Conservation (phyloP, 2,888 invertebrate genomes). For the Lepas anatifera region DNA sequence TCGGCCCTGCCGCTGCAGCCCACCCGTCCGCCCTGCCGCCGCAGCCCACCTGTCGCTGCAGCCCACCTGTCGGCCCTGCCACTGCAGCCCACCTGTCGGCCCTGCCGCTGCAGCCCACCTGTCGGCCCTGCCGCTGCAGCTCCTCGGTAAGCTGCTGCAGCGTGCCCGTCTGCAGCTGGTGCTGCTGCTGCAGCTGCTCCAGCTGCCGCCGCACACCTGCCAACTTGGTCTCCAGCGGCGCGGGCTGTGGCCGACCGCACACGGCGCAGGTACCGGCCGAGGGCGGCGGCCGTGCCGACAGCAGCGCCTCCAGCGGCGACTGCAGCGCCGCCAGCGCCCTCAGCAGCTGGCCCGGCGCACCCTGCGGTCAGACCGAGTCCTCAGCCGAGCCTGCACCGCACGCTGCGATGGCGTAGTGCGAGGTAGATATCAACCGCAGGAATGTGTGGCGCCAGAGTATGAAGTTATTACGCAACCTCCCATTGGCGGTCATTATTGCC, state of each 20-base stretch:
- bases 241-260: conserved; percentile 41
- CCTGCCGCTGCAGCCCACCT: background rate
- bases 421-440: no score
- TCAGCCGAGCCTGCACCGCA: no score
- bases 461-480: no score
- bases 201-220: conserved; percentile 39
- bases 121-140: background rate
- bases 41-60: conserved; percentile 35
- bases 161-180: background rate
- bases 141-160: background rate
- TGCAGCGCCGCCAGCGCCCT: conserved; percentile 32
- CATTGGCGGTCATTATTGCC: no score
- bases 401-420: no score
- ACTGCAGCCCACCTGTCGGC: background rate
- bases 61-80: background rate
- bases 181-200: conserved; percentile 49
- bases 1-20: conserved; percentile 42
- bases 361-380: conserved; percentile 9
- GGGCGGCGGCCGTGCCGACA: conserved; percentile 28
- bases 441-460: no score
- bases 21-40: conserved; percentile 45
- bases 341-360: conserved; percentile 17
- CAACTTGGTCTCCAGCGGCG: conserved; percentile 34
- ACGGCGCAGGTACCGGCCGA: conserved; percentile 43
- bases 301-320: conserved; percentile 34